Base-by-base conservation (phyloP, 1,140 invertebrate genomes). In the Conus betulinus region DNA sequence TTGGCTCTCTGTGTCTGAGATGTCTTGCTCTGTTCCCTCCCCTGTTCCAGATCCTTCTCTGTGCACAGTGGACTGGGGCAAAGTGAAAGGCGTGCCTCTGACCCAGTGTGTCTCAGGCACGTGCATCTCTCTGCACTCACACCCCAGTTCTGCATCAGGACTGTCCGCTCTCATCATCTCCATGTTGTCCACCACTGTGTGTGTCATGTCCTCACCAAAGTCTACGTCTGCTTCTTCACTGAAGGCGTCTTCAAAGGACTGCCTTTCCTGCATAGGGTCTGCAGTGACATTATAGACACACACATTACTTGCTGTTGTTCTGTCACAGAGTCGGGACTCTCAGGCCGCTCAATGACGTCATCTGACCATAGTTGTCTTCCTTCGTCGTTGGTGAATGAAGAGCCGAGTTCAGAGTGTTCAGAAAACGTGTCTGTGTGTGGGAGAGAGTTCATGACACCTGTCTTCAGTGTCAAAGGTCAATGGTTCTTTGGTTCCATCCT, bases 161-260 rank as follows among this genome's bases (percentile, higher is more conserved):
- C 76, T 79, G 27, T 53, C 71, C 1, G 84, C 8, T 74, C 71
- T 76, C 0, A 11, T 20, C 51, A n/a, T 5, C 17, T 39, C 5
- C 15, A 17, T 10, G 10, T 51, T 27, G 27, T 27, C 78, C 1
- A 7, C 27, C 11, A 39, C 7, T 25, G 51, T 10, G 5, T 27
- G 20, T 2, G 39, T 51, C 78, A 67, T 0, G 7, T 85, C 57
- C 63, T 85, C 27, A 20, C 27, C 84, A 39, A 67, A 27, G 10
- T 67, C 84, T 5, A 67, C 84, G 39, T 85, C 84, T 67, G 27
- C n/a, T 4, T 85, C 84, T 71, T 85, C 84, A 85, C 20, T 71
- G 60, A 39, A 67, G 15, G 57, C 84, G 20, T 85, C 57, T 4
- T 27, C 60, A 20, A 39, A 25, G 27, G 7, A n/a, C n/a, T 0